A percentile compares a stretch with the other conserved stretches of the same genome.
Evolutionary conservation across 2,888 invertebrate genomes (phyloP).

Genomic region (Octodonta nipae): DNA sequence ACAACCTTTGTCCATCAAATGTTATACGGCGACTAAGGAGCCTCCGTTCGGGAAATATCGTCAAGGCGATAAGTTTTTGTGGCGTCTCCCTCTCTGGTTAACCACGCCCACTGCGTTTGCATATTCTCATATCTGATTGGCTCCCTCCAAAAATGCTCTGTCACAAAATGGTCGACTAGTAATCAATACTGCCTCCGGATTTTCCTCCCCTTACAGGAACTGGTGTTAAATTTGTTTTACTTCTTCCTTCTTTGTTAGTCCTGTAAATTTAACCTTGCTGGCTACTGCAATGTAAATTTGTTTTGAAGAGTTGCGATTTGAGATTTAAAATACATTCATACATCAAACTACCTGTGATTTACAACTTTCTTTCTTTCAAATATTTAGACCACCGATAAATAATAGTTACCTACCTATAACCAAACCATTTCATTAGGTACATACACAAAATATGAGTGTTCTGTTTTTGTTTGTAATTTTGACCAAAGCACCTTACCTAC

Average conservation of each 20-base stretch:
- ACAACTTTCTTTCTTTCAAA: no score
- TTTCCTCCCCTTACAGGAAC: constrained; percentile 12
- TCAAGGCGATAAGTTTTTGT: constrained; percentile 16
- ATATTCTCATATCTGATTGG: constrained; percentile 24
- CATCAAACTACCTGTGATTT: no score
- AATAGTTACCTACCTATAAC: no score
- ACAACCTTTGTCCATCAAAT: constrained; percentile 2
- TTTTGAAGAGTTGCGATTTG: constrained; percentile 2
- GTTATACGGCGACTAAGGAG: constrained; percentile 11
- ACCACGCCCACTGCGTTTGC: constrained; percentile 21
- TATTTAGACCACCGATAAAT: no score
- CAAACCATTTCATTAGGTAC: no score
- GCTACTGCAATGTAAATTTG: constrained; percentile 14
- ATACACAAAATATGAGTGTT: no score
- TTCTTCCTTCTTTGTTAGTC: constrained; percentile 25
- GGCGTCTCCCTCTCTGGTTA: constrained; percentile 6
- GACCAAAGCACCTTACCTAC: no score
- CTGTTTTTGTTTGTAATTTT: no score
- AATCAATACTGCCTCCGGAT: constrained; percentile 27
- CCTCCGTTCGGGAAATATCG: constrained; percentile 19
- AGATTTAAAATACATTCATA: no score
- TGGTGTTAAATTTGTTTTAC: constrained; percentile 20
- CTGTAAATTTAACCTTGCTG: constrained; percentile 28
- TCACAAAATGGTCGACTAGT: constrained; percentile 36
- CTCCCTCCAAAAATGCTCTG: constrained; percentile 22